Conservation (phyloP, 2,888 invertebrate genomes). For the Ochropleura plecta region DNA sequence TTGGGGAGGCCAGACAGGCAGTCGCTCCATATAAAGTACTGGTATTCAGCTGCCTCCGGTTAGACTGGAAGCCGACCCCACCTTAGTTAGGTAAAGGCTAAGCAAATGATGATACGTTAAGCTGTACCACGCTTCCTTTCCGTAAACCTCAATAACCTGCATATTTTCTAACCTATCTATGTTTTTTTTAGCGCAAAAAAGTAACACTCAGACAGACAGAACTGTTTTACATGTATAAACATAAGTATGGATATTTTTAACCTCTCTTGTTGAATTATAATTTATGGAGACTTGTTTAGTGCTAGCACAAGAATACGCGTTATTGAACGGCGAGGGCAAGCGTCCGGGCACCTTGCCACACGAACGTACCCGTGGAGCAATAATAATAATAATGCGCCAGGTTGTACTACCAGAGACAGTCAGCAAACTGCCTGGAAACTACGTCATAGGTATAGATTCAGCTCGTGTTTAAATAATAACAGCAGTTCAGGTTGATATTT, state of each 20-base stretch:
- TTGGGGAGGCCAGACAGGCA: too few relatives aligned
- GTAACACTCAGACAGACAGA: background rate
- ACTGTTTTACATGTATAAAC: background rate
- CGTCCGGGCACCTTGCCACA: conserved; percentile 84
- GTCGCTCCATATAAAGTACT: too few relatives aligned
- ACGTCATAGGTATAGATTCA: conserved; percentile 1
- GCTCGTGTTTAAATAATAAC: too few relatives aligned
- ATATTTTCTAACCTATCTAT: background rate
- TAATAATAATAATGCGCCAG: conserved; percentile 55
- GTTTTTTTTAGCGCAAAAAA: background rate
- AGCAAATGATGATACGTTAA: background rate
- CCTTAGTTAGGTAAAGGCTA: too few relatives aligned
- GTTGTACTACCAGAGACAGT: conserved; percentile 12
- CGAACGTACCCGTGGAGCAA: conserved; percentile 67
- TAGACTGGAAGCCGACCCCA: too few relatives aligned
- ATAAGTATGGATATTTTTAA: conserved; percentile 24
- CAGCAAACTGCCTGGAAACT: background rate
- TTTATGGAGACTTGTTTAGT: conserved; percentile 55
- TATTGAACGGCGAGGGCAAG: conserved; percentile 73
- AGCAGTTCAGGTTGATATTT: too few relatives aligned
- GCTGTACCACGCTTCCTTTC: background rate
- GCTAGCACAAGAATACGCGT: conserved; percentile 64
- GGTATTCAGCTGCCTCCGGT: too few relatives aligned
- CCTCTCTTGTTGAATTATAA: conserved; percentile 46
- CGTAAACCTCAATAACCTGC: background rate